Conservation (phyloP, 2,888 invertebrate genomes). For the Drosophila emarginata region DNA sequence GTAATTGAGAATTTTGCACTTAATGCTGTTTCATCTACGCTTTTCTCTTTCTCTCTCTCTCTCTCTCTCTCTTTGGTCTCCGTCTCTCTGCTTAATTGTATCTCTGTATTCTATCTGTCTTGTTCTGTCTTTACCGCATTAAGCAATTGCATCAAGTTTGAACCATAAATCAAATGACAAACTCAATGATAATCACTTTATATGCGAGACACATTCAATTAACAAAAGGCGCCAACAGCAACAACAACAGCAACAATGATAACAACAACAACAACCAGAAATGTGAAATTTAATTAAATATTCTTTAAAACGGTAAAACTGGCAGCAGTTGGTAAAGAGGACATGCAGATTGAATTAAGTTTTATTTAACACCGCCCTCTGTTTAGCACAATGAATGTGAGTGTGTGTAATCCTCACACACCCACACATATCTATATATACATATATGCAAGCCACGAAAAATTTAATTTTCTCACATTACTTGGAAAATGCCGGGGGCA, state of each 20-base stretch:
- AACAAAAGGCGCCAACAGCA: constrained; percentile 54
- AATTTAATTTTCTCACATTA: constrained; percentile 77
- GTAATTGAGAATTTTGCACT: constrained; percentile 1
- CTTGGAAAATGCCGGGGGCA: constrained; percentile 67
- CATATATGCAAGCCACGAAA: constrained; percentile 55
- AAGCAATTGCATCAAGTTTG: constrained; percentile 13
- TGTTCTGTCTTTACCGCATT: background rate
- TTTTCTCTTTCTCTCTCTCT: background rate
- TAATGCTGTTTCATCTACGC: background rate
- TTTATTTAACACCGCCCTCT: constrained; percentile 51
- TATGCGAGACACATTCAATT: constrained; percentile 58
- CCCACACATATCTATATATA: constrained; percentile 11
- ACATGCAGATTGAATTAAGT: constrained; percentile 57
- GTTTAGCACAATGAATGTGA: constrained; percentile 34
- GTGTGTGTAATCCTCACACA: constrained; percentile 41
- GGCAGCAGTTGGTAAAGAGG: background rate
- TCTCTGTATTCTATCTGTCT: background rate
- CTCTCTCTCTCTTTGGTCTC: background rate
- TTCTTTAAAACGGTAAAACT: constrained; percentile 34
- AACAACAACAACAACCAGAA: constrained; percentile 17
- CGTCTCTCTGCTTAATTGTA: background rate
- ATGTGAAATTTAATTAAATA: constrained; percentile 59
- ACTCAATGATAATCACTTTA: constrained; percentile 62
- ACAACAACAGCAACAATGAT: no score
- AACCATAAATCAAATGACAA: constrained; percentile 63